Conservation (phyloP, 2,797 vertebrate genomes). For the Buceros bicornis region DNA sequence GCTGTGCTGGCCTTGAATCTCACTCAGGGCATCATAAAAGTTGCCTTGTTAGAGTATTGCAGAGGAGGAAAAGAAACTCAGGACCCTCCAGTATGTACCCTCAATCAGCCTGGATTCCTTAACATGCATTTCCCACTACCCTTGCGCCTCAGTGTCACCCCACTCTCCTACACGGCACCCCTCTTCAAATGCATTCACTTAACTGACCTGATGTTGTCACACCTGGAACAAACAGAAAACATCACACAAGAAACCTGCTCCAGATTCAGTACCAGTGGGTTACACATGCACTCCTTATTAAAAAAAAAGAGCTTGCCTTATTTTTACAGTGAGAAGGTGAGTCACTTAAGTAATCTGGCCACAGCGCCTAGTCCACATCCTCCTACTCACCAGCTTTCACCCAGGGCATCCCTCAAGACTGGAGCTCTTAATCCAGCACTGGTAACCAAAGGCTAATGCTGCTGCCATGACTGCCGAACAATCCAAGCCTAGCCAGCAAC, state of each 20-base stretch:
- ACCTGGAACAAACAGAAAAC: not conserved
- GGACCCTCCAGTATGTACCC: not conserved
- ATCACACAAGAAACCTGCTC: not conserved
- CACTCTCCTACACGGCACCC: rapidly evolving
- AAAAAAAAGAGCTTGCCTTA: not conserved
- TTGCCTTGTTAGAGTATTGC: not conserved
- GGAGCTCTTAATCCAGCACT: not conserved
- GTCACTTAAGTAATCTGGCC: not conserved
- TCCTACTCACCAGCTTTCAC: not conserved
- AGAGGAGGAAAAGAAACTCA: not conserved
- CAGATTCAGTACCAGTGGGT: not conserved
- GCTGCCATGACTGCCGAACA: not conserved
- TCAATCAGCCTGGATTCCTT: not conserved
- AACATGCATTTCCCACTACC: not conserved
- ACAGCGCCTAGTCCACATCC: not conserved
- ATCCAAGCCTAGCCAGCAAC: not conserved
- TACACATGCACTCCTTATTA: rapidly evolving
- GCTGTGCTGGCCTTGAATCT: not conserved
- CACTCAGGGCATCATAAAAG: not conserved
- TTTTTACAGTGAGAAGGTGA: not conserved
- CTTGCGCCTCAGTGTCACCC: not conserved
- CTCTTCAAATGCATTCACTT: not conserved
- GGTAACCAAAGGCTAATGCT: not conserved
- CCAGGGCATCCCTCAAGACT: not conserved
- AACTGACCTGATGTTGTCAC: not conserved